Percentiles rank a stretch among this genome's conserved stretches.
phyloP scores from a whole-genome alignment of 2,888 invertebrate genomes.

The Gasteruption jaculator region DNA sequence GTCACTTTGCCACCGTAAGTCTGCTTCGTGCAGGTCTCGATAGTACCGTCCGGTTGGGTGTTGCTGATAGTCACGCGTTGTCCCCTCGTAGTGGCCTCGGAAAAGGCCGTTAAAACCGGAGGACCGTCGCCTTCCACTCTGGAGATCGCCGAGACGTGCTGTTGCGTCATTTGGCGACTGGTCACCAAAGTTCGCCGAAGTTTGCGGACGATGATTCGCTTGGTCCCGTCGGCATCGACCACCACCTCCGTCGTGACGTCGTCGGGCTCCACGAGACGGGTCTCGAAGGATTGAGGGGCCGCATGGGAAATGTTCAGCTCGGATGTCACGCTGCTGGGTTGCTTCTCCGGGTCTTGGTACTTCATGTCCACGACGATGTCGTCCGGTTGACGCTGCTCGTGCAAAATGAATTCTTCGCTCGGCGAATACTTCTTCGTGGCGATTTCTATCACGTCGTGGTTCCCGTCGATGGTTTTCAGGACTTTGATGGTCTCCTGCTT shows the following conservation, averaged over 20 bases:
- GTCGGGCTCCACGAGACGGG: slow-evolving; percentile 76
- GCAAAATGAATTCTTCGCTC: slow-evolving; percentile 21
- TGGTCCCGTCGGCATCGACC: slow-evolving; percentile 75
- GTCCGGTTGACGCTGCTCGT: slow-evolving; percentile 46
- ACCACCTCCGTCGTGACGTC: slow-evolving; percentile 78
- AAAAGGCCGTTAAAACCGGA: slow-evolving; percentile 63
- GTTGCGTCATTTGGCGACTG: slow-evolving; percentile 62
- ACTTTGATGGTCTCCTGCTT: slow-evolving; percentile 45
- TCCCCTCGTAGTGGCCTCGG: slow-evolving; percentile 65
- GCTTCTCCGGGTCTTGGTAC: slow-evolving; percentile 58
- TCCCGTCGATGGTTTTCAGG: slow-evolving; percentile 41
- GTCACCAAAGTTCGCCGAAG: slow-evolving; percentile 63
- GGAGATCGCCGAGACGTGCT: slow-evolving; percentile 57
- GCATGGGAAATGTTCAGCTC: slow-evolving; percentile 70
- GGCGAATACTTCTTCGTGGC: slow-evolving; percentile 43
- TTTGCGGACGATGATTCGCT: slow-evolving; percentile 73
- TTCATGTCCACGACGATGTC: slow-evolving; percentile 70
- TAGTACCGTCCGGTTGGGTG: slow-evolving; percentile 59
- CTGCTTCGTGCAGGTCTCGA: slow-evolving; percentile 61
- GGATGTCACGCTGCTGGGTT: slow-evolving; percentile 57
- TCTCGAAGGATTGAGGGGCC: slow-evolving; percentile 74
- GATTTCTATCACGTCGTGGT: slow-evolving; percentile 49
- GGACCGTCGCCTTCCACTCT: slow-evolving; percentile 57
- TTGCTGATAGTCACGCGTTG: slow-evolving; percentile 61
- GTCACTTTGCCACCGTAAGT: slow-evolving; percentile 63